A percentile compares a stretch with the other conserved stretches of the same genome.
These are phyloP conservation scores for Clarias macrocephalus DNA, from an alignment of 2,113 vertebrate species.

Conservation along the genomic window DNA sequence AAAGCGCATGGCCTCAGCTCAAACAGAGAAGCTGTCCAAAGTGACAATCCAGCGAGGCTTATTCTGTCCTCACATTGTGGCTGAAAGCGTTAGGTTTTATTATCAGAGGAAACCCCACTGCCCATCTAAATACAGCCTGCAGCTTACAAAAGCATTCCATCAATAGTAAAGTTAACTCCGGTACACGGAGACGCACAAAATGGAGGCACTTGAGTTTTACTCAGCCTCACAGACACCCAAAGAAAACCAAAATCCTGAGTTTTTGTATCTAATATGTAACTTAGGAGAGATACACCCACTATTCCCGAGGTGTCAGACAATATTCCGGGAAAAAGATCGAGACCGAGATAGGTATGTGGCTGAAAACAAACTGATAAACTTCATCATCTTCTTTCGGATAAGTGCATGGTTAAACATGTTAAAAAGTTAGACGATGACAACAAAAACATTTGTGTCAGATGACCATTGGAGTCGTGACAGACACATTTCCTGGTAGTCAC, in stretches of 20 bases:
- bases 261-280: constrained; percentile 19
- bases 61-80: background rate
- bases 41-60: constrained; percentile 22
- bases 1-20: constrained; percentile 4
- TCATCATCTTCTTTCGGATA: background rate
- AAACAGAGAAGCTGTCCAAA: constrained; percentile 24
- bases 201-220: constrained; percentile 43
- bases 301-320: constrained; percentile 25
- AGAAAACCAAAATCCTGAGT: constrained; percentile 21
- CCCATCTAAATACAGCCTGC: constrained; percentile 37
- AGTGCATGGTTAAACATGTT: background rate
- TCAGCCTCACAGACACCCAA: constrained; percentile 18
- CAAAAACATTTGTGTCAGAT: background rate
- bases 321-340: constrained; percentile 40
- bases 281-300: constrained; percentile 31
- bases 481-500: background rate
- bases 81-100: constrained; percentile 9
- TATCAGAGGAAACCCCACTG: constrained; percentile 21
- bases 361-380: constrained; percentile 14
- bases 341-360: constrained; percentile 24
- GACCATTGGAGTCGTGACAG: background rate
- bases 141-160: constrained; percentile 51
- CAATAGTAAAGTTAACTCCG: constrained; percentile 18
- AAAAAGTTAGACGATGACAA: background rate
- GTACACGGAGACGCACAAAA: constrained; percentile 33